phyloP scores from a whole-genome alignment of 2,113 vertebrate genomes.

The Heteronetta atricapilla region DNA sequence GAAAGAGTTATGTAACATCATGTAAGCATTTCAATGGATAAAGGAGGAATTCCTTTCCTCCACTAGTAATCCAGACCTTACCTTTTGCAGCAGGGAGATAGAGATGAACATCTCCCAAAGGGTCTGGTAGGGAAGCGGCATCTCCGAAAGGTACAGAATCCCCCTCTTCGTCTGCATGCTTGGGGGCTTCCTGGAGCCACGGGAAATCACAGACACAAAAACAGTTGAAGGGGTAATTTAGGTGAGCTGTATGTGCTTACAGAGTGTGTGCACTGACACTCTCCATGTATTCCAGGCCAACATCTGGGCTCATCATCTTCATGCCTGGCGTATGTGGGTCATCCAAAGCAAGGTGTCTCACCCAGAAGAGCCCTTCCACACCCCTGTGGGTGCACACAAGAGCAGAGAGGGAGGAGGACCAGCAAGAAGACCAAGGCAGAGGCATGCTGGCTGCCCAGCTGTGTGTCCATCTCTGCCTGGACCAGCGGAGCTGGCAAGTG shows the following conservation, averaged over 20 bases:
- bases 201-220: too few species aligned
- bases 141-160: rapidly evolving
- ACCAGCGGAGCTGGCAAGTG: background rate
- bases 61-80: background rate
- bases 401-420: background rate
- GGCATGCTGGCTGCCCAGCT: too few species aligned
- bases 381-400: rapidly evolving
- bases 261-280: too few species aligned
- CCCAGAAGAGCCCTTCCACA: background rate
- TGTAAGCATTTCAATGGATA: background rate
- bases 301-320: background rate
- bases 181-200: too few species aligned
- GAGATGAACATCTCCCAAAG: background rate
- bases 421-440: rapidly evolving
- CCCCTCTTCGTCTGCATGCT: rapidly evolving
- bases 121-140: rapidly evolving
- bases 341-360: background rate
- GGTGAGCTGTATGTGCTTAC: too few species aligned
- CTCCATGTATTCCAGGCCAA: too few species aligned
- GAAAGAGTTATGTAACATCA: background rate
- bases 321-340: background rate
- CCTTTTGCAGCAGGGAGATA: background rate
- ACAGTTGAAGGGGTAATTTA: too few species aligned
- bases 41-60: background rate
- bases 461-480: too few species aligned